Conservation (phyloP, 2,888 invertebrate species). For the Entomobrya multifasciata region DNA sequence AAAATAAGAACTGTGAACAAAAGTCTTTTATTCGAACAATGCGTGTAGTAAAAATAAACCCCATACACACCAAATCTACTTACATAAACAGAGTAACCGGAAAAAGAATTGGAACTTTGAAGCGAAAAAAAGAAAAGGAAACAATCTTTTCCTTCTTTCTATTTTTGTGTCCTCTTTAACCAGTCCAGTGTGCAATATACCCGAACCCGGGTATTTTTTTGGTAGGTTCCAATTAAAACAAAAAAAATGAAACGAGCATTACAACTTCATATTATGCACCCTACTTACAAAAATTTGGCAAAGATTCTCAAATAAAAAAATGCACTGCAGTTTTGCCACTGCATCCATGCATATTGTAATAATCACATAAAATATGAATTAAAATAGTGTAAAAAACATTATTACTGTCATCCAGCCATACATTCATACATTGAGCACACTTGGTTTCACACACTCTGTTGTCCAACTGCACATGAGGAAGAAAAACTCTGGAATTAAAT, state of each 20-base stretch:
- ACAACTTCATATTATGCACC: neutral
- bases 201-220: slow-evolving; percentile 4
- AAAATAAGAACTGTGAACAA: neutral
- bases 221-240: slow-evolving; percentile 15
- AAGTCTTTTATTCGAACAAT: too few relatives aligned
- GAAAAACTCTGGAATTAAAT: slow-evolving; percentile 44
- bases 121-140: neutral
- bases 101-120: too few relatives aligned
- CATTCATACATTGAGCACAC: too few relatives aligned
- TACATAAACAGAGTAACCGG: too few relatives aligned
- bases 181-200: too few relatives aligned
- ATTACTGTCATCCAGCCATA: neutral
- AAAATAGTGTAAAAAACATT: neutral
- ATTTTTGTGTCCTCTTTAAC: neutral
- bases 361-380: neutral
- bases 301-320: neutral
- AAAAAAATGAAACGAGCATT: slow-evolving; percentile 13
- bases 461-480: too few relatives aligned
- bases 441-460: too few relatives aligned
- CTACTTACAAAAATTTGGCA: neutral
- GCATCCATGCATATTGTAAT: neutral
- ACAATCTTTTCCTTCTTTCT: neutral
- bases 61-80: too few relatives aligned
- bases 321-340: neutral
- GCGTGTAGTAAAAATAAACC: too few relatives aligned